Percentiles rank a stretch among this genome's conserved stretches.
Conservation (phyloP, 2,113 vertebrate species). For the Nycticryphes semicollaris region DNA sequence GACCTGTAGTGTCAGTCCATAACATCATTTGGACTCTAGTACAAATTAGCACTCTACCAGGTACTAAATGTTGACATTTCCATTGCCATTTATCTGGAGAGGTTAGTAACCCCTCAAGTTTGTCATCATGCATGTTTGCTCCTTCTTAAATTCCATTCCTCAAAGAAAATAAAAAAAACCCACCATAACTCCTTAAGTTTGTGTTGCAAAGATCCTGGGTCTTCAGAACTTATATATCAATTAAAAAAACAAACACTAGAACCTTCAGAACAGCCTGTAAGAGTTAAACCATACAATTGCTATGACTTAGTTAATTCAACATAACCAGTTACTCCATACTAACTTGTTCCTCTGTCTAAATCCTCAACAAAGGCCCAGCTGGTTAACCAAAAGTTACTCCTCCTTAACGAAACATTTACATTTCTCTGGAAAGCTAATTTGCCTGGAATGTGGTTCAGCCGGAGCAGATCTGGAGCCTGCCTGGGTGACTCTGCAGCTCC, state of each 20-base stretch:
- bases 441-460: slow-evolving; percentile 40
- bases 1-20: not conserved
- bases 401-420: slow-evolving; percentile 33
- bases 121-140: not conserved
- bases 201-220: not conserved
- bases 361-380: not conserved
- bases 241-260: not conserved
- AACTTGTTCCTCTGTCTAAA: slow-evolving; percentile 16
- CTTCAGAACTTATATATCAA: not conserved
- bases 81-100: not conserved
- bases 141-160: not conserved
- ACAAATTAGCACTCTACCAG: not conserved
- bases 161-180: not conserved
- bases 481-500: not conserved
- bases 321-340: not conserved
- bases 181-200: not conserved
- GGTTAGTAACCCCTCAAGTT: not conserved
- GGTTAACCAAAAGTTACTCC: slow-evolving; percentile 2
- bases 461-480: not conserved
- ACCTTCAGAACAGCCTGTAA: not conserved
- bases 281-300: not conserved
- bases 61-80: not conserved
- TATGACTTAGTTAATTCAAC: not conserved
- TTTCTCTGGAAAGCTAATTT: slow-evolving; percentile 7
- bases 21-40: too few relatives aligned